Base-by-base conservation (phyloP, 92 coral and sea anemone genomes). In the Micromussa lordhowensis region DNA sequence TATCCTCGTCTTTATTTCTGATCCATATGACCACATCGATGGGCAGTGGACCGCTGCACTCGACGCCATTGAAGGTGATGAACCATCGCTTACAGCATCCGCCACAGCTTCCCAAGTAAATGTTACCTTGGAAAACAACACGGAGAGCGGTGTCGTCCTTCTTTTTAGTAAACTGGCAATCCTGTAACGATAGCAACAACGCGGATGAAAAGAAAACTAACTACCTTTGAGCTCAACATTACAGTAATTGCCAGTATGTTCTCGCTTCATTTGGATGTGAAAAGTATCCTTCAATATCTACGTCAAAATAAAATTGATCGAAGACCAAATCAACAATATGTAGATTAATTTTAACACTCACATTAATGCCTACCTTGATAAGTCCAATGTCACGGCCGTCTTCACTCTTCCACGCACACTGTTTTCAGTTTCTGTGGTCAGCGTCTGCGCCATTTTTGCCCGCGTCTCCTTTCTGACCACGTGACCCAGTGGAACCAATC, bases 401-500 rank as follows among this genome's bases (percentile, higher is more conserved):
- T 29, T 44, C 71, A 5, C 28, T 28, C 53, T 12, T 82, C 91
- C 91, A 88, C 30, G 81, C 71, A 61, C 91, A 88, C 57, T 88
- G 82, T n/a, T n/a, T n/a, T n/a, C n/a, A n/a, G n/a, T n/a, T n/a
- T n/a, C n/a, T n/a, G n/a, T n/a, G n/a, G n/a, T 2, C 78, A 68
- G 70, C 32, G 40, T 57, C 59, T 28, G 31, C 68, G 11, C 80
- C 68, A 21, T 61, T 77, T 7, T 68, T 16, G 6, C 86, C 78
- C 12, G 59, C 22, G 21, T 12, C 59, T 54, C 59, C 59, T 54
- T 54, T 54, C 0, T 13, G 19, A 13, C 59, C 59, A 54, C 59
- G 59, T 54, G 59, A 54, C 19, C 59, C 59, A 13, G 59, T 16
- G 15, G 59, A 18, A 54, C 59, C 59, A 54, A 0, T 4, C 32